phyloP scores from a whole-genome alignment of 2,113 vertebrate species.

The Mormyrus iriodes region DNA sequence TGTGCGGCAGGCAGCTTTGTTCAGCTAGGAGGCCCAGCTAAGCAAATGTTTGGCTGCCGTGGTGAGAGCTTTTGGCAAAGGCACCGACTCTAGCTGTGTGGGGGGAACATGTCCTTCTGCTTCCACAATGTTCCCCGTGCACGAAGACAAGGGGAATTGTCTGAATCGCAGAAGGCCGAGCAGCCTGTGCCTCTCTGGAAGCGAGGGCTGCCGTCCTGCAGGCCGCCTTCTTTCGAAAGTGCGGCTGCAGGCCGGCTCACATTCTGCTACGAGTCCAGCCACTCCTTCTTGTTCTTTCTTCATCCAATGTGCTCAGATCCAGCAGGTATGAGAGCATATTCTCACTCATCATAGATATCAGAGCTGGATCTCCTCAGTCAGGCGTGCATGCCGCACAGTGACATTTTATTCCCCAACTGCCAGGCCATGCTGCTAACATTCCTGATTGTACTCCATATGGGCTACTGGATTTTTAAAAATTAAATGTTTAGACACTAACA shows the following conservation, averaged over 20 bases:
- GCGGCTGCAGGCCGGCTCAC: neutral
- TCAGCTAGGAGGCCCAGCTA: neutral
- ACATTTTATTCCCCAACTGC: neutral
- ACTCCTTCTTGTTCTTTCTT: neutral
- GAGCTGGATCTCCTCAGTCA: neutral
- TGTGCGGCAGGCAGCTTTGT: slow-evolving; percentile 3
- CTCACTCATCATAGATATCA: neutral
- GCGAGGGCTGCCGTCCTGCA: slow-evolving; percentile 1
- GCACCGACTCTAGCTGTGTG: neutral
- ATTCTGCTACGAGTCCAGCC: neutral
- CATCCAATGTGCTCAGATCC: neutral
- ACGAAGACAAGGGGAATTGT: neutral
- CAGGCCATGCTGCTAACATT: neutral
- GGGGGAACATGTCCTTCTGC: slow-evolving; percentile 8
- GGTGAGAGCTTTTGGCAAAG: neutral
- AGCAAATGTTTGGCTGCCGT: slow-evolving; percentile 6
- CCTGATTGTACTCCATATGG: neutral
- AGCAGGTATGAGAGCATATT: neutral
- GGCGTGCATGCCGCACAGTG: neutral
- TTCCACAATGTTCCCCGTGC: neutral
- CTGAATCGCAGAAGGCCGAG: neutral
- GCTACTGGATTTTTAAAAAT: neutral
- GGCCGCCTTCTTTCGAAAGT: neutral
- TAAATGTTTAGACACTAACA: neutral
- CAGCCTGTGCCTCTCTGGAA: slow-evolving; percentile 18